Conservation (phyloP, 2,888 invertebrate species). For the Muscina levida region DNA sequence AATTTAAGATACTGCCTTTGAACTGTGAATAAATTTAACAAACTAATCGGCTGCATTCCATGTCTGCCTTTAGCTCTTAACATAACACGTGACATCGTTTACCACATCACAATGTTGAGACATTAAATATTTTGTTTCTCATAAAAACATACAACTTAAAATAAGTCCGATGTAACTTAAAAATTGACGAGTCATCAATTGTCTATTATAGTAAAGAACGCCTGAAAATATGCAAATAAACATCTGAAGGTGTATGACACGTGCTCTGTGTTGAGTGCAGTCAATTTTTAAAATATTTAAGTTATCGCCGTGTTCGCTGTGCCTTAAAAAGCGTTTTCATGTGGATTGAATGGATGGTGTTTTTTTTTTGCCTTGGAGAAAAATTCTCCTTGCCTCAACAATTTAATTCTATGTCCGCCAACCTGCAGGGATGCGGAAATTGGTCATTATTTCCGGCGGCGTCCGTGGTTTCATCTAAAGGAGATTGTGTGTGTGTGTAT, state of each 20-base stretch:
- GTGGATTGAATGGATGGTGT: background rate
- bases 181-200: slow-evolving; percentile 51
- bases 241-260: slow-evolving; percentile 30
- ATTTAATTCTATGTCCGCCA: slow-evolving; percentile 57
- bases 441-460: slow-evolving; percentile 73
- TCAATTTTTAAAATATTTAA: too few relatives aligned
- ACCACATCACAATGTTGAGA: slow-evolving; percentile 63
- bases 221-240: slow-evolving; percentile 42
- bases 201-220: background rate
- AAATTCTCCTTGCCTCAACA: background rate
- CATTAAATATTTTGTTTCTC: slow-evolving; percentile 39
- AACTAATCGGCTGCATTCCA: too few relatives aligned
- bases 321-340: slow-evolving; percentile 11
- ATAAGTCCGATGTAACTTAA: slow-evolving; percentile 48
- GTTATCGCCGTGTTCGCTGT: too few relatives aligned
- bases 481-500: background rate
- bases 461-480: slow-evolving; percentile 4
- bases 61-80: background rate
- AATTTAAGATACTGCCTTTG: too few relatives aligned
- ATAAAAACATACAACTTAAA: background rate
- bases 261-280: slow-evolving; percentile 20
- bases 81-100: slow-evolving; percentile 51
- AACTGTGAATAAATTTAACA: too few relatives aligned
- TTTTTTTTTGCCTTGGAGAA: background rate
- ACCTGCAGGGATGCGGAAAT: slow-evolving; percentile 71